Evolutionary conservation across 2,888 invertebrate genomes (phyloP).

Genomic region (Onthophagus sagittarius): DNA sequence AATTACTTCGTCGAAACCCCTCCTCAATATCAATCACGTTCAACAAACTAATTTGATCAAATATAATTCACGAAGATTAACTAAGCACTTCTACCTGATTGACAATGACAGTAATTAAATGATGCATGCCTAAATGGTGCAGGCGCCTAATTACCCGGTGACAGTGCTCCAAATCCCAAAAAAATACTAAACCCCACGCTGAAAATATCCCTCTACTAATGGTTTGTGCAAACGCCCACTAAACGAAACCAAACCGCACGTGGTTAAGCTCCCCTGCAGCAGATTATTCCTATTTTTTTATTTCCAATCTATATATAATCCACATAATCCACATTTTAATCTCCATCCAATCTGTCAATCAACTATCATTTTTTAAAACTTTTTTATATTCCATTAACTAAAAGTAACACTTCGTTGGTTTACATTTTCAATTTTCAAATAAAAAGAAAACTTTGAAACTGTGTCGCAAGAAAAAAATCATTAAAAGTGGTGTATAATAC

Average conservation of each 20-base stretch:
- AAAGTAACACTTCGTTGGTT: too few relatives aligned
- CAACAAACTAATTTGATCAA: slow-evolving; percentile 8
- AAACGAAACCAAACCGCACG: background rate
- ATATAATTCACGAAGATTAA: slow-evolving; percentile 4
- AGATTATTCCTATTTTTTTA: background rate
- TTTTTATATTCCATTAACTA: too few relatives aligned
- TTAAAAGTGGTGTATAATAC: too few relatives aligned
- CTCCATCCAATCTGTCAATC: too few relatives aligned
- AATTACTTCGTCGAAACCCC: background rate
- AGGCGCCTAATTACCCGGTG: background rate
- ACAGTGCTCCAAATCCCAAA: background rate
- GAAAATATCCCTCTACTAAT: background rate
- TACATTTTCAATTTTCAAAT: too few relatives aligned
- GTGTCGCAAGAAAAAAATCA: too few relatives aligned
- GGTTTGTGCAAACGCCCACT: background rate
- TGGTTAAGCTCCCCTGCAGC: background rate
- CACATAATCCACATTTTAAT: too few relatives aligned
- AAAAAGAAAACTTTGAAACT: too few relatives aligned
- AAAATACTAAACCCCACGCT: background rate
- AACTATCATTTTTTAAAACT: too few relatives aligned
- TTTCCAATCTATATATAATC: too few relatives aligned
- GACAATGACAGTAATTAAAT: background rate
- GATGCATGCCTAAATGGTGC: background rate
- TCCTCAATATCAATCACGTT: slow-evolving; percentile 10
- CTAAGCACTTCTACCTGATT: slow-evolving; percentile 4